A percentile compares a stretch with the other conserved stretches of the same genome.
phyloP scores from a whole-genome alignment of 1,140 invertebrate species.

The Drosophila sp. region DNA sequence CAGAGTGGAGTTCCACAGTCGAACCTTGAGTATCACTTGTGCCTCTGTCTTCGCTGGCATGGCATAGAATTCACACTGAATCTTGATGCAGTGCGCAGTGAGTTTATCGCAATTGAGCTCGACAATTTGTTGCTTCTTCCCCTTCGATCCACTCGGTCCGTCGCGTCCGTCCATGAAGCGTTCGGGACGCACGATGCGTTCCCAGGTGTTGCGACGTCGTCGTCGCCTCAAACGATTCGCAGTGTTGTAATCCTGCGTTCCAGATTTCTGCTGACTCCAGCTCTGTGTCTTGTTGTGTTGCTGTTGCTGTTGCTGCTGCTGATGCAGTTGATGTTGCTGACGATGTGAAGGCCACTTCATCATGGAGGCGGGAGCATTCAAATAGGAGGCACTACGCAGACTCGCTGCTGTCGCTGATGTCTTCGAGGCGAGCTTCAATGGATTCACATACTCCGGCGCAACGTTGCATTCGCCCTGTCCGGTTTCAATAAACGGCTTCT shows the following conservation, averaged over 20 bases:
- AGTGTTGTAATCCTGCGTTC: background rate
- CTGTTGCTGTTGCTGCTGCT: slow-evolving; percentile 23
- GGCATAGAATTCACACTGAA: slow-evolving; percentile 92
- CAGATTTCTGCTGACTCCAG: slow-evolving; percentile 26
- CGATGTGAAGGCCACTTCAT: slow-evolving; percentile 51
- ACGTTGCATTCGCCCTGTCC: slow-evolving; percentile 88
- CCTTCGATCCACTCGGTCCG: slow-evolving; percentile 85
- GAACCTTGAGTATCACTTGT: slow-evolving; percentile 91
- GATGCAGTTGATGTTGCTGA: slow-evolving; percentile 17
- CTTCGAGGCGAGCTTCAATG: slow-evolving; percentile 87
- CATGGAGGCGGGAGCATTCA: slow-evolving; percentile 64
- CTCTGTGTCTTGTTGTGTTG: slow-evolving; percentile 3
- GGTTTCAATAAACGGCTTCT: slow-evolving; percentile 89
- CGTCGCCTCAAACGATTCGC: slow-evolving; percentile 79
- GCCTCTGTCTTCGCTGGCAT: slow-evolving; percentile 90
- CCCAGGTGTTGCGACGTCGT: slow-evolving; percentile 87
- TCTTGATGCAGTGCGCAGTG: slow-evolving; percentile 94
- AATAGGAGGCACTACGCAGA: slow-evolving; percentile 26
- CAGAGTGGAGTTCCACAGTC: slow-evolving; percentile 96
- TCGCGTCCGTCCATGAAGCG: slow-evolving; percentile 87
- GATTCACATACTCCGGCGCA: slow-evolving; percentile 88
- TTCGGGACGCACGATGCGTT: slow-evolving; percentile 90
- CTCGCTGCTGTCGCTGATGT: slow-evolving; percentile 67
- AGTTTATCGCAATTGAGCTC: slow-evolving; percentile 92
- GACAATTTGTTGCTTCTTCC: slow-evolving; percentile 89